Evolutionary conservation across 2,113 vertebrate species (phyloP), one percentile per base, ranked within the genome.

Genomic region (Onychostruthus taczanowskii): DNA sequence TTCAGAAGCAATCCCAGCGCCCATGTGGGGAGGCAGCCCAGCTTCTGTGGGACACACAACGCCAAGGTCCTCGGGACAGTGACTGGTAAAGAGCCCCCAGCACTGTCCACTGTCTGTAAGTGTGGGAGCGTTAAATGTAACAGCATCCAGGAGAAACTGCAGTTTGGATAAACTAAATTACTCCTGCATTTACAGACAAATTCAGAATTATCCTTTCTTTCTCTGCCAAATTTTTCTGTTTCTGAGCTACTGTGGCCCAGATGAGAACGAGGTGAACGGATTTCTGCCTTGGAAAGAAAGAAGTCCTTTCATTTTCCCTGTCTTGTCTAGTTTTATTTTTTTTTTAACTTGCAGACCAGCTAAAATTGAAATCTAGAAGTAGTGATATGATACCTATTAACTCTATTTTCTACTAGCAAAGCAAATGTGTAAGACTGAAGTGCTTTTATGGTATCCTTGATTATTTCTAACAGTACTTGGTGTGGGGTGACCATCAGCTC

Each of bases 41-140:
- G 24, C 39, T 46, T 20, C 55, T 11, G 27, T 5, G 10, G 33
- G 15, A 39, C 49, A 31, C 26, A 15, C 9, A 37, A 4, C 58
- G 58, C 31, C 50, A 19, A 16, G 50, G 47, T 35, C 27, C 61
- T 35, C 4, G 16, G 28, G 39, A 61, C 7, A 8, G 27, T 0
- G 33, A 35, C 7, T 52, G 47, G 50, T 41, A 5, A 52, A 72
- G 44, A 92, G 52, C 52, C 74, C 0, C 0, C 1, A 2, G 43
- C 52, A 28, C 8, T 56, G 31, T 37, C 74, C 39, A 41, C 39
- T 41, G 35, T 15, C 37, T 84, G 35, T 15, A 55, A 56, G 27
- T 4, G 24, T 9, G 20, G 53, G 35, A 46, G 33, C 35, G 61
- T n/a, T 72, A 72, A 89, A 82, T 23, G 8, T 33, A 89, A 56